phyloP scores from a whole-genome alignment of 2,888 invertebrate genomes.

The Zygothrica quintamaculata region DNA sequence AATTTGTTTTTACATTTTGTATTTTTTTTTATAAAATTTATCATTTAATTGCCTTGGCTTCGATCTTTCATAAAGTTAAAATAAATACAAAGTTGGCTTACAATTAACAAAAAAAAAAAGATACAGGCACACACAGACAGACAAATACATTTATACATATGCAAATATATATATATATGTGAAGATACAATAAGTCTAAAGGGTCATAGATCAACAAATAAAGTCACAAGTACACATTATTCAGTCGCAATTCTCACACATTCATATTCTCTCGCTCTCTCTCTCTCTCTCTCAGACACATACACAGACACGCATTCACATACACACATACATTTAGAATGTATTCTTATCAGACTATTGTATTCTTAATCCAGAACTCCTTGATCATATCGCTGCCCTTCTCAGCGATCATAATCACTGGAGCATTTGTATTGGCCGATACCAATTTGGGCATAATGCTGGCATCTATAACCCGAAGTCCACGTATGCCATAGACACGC shows the following conservation, averaged over 20 bases:
- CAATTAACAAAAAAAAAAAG: slow-evolving; percentile 42
- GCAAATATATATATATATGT: too few relatives aligned
- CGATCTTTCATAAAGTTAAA: slow-evolving; percentile 27
- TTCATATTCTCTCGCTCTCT: slow-evolving; percentile 16
- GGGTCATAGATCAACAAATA: slow-evolving; percentile 2
- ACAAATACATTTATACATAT: too few relatives aligned
- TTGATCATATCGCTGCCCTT: slow-evolving; percentile 95
- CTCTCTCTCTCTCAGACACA: slow-evolving; percentile 8
- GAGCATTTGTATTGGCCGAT: slow-evolving; percentile 94
- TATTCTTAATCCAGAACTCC: slow-evolving; percentile 90
- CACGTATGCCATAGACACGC: slow-evolving; percentile 91
- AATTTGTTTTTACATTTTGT: too few relatives aligned
- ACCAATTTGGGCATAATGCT: slow-evolving; percentile 94
- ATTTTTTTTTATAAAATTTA: too few relatives aligned
- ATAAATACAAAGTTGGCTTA: slow-evolving; percentile 54
- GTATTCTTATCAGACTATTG: slow-evolving; percentile 74
- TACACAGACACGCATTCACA: slow-evolving; percentile 7
- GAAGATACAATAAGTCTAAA: too few relatives aligned
- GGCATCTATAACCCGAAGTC: slow-evolving; percentile 92
- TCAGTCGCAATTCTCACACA: slow-evolving; percentile 16
- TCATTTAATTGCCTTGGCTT: slow-evolving; percentile 45
- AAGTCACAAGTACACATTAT: slow-evolving; percentile 13
- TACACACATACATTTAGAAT: neutral
- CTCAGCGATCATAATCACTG: slow-evolving; percentile 95
- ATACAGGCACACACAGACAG: neutral